Evolutionary conservation across 2,888 invertebrate genomes (phyloP), one percentile per base, ranked within the genome.

Genomic region (Zaprionus bogoriensis): DNA sequence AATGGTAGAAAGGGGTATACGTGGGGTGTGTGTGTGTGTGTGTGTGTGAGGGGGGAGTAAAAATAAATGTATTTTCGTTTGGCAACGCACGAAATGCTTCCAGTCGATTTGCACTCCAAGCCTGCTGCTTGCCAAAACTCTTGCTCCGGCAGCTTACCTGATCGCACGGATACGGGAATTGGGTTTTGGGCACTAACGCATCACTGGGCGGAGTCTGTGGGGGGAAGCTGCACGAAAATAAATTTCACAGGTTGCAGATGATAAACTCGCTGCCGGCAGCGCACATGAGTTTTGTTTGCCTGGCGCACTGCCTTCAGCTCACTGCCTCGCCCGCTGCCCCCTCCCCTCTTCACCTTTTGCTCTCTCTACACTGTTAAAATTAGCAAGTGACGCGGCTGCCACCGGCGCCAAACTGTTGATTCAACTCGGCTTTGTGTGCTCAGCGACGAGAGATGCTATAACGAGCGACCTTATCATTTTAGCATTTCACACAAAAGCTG

Each of bases 171-270:
- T 50, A 14, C 17, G 20, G 14, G 22, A 22, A 46, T 36, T 17
- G 4, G 19, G 28, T 41, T 27, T 19, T 41, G 46, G 14, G 54
- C 65, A 68, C 76, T 79, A 79, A 85, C 80, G 80, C 83, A 82
- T 85, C 80, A 82, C 54, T 82, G 66, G 74, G 52, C 83, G 68
- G 30, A 9, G n/a, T n/a, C n/a, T n/a, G n/a, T n/a, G n/a, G n/a
- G n/a, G n/a, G n/a, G n/a, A n/a, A n/a, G 63, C 62, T 76, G 77
- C 80, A 74, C 80, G 54, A 86, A 81, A 81, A 85, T 85, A 80
- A 79, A 82, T 68, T 67, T 66, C 57, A 62, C 66, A 79, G 74
- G 59, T 79, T 82, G 66, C 74, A 74, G 70, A 65, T 74, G 67
- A 81, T 41, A 41, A 81, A 65, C 64, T 74, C 46, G 54, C 54